These are phyloP conservation scores for Eurypyga helias DNA, from an alignment of 2,113 vertebrate species.

Conservation along the genomic window DNA sequence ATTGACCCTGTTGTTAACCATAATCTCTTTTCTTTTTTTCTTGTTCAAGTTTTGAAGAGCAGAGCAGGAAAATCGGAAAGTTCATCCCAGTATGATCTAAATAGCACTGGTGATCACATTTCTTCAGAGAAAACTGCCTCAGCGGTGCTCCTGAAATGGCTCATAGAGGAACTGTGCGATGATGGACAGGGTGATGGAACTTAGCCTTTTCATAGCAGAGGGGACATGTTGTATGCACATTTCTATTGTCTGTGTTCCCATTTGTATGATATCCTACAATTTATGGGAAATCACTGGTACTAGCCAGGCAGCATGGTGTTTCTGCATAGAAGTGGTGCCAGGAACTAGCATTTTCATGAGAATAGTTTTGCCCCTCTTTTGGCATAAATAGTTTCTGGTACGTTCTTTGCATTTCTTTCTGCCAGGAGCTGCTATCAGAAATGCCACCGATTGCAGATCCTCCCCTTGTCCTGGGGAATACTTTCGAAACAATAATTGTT, in stretches of 20 bases:
- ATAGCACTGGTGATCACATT: background rate
- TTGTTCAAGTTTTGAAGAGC: background rate
- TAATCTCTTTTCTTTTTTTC: background rate
- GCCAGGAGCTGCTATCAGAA: background rate
- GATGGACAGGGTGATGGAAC: background rate
- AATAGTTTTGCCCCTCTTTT: background rate
- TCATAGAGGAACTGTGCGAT: conserved; percentile 46
- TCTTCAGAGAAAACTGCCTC: background rate
- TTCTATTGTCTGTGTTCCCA: background rate
- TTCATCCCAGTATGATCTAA: background rate
- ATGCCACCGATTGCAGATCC: background rate
- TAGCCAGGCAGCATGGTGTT: background rate
- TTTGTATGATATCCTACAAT: background rate
- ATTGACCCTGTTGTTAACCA: background rate
- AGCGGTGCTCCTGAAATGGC: background rate
- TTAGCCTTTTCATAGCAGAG: background rate
- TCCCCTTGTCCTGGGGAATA: background rate
- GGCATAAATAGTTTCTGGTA: background rate
- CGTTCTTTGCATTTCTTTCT: background rate
- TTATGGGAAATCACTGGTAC: background rate
- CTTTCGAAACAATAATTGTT: background rate
- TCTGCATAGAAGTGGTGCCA: background rate
- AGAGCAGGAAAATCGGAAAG: background rate
- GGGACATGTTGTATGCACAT: accelerated
- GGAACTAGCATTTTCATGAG: background rate